A percentile compares a stretch with the other conserved stretches of the same genome.
These are phyloP conservation scores for Theretra japonica DNA, from an alignment of 2,888 invertebrate species.

Conservation along the genomic window DNA sequence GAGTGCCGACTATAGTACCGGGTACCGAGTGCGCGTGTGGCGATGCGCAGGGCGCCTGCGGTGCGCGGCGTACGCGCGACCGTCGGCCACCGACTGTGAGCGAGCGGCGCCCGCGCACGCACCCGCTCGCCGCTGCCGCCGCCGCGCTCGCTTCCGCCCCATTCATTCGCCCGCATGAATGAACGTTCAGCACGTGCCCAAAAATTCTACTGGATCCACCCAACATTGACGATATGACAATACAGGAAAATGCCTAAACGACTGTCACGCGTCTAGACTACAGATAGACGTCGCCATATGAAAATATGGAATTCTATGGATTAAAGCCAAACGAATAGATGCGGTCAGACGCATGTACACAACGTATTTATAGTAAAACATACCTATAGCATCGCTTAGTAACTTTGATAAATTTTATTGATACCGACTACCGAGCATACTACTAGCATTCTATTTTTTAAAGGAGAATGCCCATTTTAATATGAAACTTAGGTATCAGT, in stretches of 20 bases:
- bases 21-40: conserved; percentile 56
- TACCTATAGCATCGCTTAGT: background rate
- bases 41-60: conserved; percentile 54
- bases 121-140: conserved; percentile 2
- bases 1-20: conserved; percentile 31
- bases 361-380: background rate
- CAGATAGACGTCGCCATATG: conserved; percentile 29
- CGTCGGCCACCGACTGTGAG: conserved; percentile 68
- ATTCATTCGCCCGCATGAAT: conserved; percentile 79
- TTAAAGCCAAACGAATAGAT: conserved; percentile 2
- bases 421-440: background rate
- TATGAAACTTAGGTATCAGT: no score
- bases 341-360: conserved; percentile 1
- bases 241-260: conserved; percentile 40
- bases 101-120: conserved; percentile 38
- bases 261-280: conserved; percentile 39
- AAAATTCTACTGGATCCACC: conserved; percentile 67
- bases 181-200: conserved; percentile 71
- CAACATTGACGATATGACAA: conserved; percentile 36
- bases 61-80: conserved; percentile 68
- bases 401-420: conserved; percentile 7
- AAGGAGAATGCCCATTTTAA: no score
- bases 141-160: conserved; percentile 45
- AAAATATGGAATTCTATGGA: conserved; percentile 12
- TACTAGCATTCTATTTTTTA: no score